Conservation (phyloP, 2,113 vertebrate species). For the Crotalus horridus region DNA sequence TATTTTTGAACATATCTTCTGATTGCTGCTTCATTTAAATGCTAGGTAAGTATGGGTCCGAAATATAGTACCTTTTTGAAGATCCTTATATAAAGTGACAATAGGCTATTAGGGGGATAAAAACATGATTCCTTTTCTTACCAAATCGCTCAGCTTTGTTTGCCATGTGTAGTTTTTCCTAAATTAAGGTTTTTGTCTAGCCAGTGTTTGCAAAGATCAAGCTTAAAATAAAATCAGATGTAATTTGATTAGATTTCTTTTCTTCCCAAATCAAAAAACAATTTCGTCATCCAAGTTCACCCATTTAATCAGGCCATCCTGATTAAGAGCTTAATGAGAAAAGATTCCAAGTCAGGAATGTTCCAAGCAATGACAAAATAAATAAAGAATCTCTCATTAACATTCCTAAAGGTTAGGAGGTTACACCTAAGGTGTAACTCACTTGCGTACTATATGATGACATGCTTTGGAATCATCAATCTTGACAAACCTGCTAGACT, state of each 20-base stretch:
- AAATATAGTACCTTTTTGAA: background rate
- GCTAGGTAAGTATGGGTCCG: background rate
- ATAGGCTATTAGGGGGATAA: background rate
- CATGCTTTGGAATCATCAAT: background rate
- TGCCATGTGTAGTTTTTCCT: background rate
- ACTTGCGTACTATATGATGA: background rate
- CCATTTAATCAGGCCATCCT: background rate
- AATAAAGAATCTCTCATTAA: background rate
- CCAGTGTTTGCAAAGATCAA: background rate
- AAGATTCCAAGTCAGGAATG: background rate
- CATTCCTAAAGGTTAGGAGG: background rate
- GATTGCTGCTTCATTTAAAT: constrained; percentile 7
- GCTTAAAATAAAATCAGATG: background rate
- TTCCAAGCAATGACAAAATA: background rate
- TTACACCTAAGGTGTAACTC: background rate
- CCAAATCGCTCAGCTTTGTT: background rate
- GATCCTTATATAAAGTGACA: background rate
- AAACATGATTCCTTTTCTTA: background rate
- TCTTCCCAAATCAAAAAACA: background rate
- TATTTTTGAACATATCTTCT: constrained; percentile 16
- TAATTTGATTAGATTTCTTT: background rate
- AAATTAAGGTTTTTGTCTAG: background rate
- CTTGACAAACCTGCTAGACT: background rate
- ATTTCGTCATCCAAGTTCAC: background rate
- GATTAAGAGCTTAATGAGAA: background rate